Evolutionary conservation across 2,113 vertebrate genomes (phyloP).

Genomic region (Etheostoma spectabile): DNA sequence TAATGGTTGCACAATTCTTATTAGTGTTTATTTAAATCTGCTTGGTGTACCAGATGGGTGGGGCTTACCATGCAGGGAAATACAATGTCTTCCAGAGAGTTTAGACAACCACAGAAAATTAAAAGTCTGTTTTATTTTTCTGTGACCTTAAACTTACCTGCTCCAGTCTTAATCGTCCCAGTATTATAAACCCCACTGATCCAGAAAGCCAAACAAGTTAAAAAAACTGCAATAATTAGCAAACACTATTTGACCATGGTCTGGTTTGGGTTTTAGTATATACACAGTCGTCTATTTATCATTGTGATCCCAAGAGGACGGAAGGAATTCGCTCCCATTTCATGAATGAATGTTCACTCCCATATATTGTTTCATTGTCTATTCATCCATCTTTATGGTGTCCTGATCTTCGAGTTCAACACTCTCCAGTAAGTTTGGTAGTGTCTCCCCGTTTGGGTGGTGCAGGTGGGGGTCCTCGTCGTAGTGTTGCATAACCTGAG

Average conservation of each 20-base stretch:
- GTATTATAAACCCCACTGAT: slow-evolving; percentile 35
- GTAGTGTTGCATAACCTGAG: slow-evolving; percentile 96
- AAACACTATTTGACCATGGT: slow-evolving; percentile 47
- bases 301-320: slow-evolving; percentile 10
- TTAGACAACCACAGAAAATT: slow-evolving; percentile 28
- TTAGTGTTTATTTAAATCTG: slow-evolving; percentile 25
- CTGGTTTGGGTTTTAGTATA: slow-evolving; percentile 59
- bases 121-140: not conserved
- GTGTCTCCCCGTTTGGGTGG: slow-evolving; percentile 95
- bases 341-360: slow-evolving; percentile 30
- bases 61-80: slow-evolving; percentile 21
- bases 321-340: slow-evolving; percentile 14
- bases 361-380: slow-evolving; percentile 44
- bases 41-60: slow-evolving; percentile 34
- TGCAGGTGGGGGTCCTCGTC: slow-evolving; percentile 92
- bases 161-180: slow-evolving; percentile 34
- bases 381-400: slow-evolving; percentile 14
- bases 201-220: slow-evolving; percentile 35
- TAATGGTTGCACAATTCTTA: slow-evolving; percentile 48
- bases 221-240: slow-evolving; percentile 42
- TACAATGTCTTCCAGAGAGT: slow-evolving; percentile 46
- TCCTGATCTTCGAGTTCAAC: slow-evolving; percentile 77
- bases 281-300: slow-evolving; percentile 47
- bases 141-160: slow-evolving; percentile 40
- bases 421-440: slow-evolving; percentile 95